Base-by-base conservation (phyloP, 2,797 vertebrate genomes). In the Aeoliscus strigatus region DNA sequence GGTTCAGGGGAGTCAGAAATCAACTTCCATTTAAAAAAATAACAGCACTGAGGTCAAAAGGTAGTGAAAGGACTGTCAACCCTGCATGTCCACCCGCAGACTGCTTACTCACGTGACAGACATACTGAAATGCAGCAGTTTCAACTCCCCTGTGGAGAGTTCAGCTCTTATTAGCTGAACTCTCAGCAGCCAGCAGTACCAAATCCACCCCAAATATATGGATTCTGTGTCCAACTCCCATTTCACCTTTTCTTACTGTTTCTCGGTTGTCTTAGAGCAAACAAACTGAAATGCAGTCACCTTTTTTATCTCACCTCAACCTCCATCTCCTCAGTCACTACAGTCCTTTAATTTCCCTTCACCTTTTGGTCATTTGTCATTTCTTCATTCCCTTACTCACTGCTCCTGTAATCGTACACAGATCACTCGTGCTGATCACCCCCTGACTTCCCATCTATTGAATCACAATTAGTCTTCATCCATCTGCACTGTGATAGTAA, bases 361-460 rank as follows among this genome's bases (percentile, higher is more conserved):
- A 57, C 47, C 48, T 70, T 66, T 59, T 65, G 49, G 64, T 73
- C 73, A 66, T 82, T 72, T 67, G 68, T 80, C 70, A 77, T 68
- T 48, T 29, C 35, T 54, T 59, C 62, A 50, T 57, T 74, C 54
- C 34, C 58, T 60, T 60, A 35, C 41, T 64, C 51, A 57, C 54
- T 65, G 60, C 67, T 56, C 60, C 58, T 55, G 51, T n/a, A 50
- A 27, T 69, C 30, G 18, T 51, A 78, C 61, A 74, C 61, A 61
- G 53, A 77, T 77, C 64, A 68, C 50, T 68, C 50, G 49, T 75
- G 67, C 48, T 66, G n/a, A n/a, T n/a, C n/a, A n/a, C n/a, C n/a
- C n/a, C n/a, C 65, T 12, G 14, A 75, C 73, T 82, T 70, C 42
- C 55, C 42, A 18, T 75, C 66, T 57, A 39, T 51, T 37, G 39